A percentile compares a stretch with the other conserved stretches of the same genome.
Conservation (phyloP, 2,888 invertebrate genomes). For the Parnassius mnemosyne region DNA sequence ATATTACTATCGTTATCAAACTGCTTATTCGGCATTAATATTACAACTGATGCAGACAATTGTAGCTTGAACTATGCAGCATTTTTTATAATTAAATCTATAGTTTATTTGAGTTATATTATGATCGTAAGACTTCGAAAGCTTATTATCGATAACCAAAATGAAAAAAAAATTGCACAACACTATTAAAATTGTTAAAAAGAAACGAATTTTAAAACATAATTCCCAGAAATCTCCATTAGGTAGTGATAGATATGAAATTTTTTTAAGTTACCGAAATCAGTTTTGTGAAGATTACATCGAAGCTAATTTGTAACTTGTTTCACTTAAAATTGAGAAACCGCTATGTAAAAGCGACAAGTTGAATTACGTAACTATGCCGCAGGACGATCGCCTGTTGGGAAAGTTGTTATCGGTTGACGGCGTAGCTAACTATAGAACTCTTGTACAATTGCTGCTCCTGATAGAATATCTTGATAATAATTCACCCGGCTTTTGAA, state of each 20-base stretch:
- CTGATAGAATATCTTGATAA: conserved; percentile 9
- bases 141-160: conserved; percentile 1
- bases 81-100: no score
- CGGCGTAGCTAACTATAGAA: conserved; percentile 12
- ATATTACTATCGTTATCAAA: no score
- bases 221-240: conserved; percentile 14
- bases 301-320: not conserved
- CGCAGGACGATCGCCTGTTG: not conserved
- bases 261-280: not conserved
- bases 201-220: conserved; percentile 18
- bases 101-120: no score
- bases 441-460: conserved; percentile 13
- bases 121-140: no score
- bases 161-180: conserved; percentile 4
- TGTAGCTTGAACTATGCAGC: no score
- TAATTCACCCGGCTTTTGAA: conserved; percentile 3
- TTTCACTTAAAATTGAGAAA: conserved; percentile 8
- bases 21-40: no score
- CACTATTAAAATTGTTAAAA: conserved; percentile 9
- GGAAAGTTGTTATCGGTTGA: conserved; percentile 19
- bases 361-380: conserved; percentile 5
- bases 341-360: conserved; percentile 11
- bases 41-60: no score
- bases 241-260: conserved; percentile 3
- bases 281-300: not conserved